These are phyloP conservation scores for Ecliptopera silaceata DNA, from an alignment of 2,888 invertebrate species.

Conservation along the genomic window DNA sequence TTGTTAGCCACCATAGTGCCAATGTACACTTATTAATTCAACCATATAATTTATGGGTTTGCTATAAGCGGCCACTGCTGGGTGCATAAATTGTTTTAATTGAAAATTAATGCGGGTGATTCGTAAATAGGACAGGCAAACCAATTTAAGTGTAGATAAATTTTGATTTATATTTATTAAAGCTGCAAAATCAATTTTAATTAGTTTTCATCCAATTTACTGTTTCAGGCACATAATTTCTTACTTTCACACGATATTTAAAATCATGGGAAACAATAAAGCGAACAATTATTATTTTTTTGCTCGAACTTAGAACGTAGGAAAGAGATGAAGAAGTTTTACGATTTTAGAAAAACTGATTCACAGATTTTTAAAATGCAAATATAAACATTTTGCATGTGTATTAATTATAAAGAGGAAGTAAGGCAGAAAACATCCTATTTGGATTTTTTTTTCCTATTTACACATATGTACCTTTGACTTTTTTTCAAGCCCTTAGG, in stretches of 20 bases:
- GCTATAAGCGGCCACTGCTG: constrained; percentile 49
- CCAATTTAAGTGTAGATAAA: constrained; percentile 9
- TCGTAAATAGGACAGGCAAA: constrained; percentile 21
- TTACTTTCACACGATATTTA: constrained; percentile 20
- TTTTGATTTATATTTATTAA: constrained; percentile 18
- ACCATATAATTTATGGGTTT: constrained; percentile 71
- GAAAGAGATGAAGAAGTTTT: neutral
- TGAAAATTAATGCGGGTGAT: constrained; percentile 76
- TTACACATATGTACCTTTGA: no score
- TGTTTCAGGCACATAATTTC: no score
- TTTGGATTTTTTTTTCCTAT: no score
- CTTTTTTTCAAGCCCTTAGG: no score
- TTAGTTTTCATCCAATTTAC: neutral
- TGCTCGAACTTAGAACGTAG: neutral
- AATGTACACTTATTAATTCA: constrained; percentile 76
- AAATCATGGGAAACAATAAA: constrained; percentile 6
- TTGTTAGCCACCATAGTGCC: constrained; percentile 60
- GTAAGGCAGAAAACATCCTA: no score
- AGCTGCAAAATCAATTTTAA: neutral
- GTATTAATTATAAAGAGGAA: no score
- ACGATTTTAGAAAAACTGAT: neutral
- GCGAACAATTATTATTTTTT: constrained; percentile 4
- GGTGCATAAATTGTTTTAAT: constrained; percentile 75
- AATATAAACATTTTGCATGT: neutral
- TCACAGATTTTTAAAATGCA: neutral